Evolutionary conservation across 2,797 vertebrate genomes (phyloP), one percentile per base, ranked within the genome.

Genomic region (Acanthopagrus latus): DNA sequence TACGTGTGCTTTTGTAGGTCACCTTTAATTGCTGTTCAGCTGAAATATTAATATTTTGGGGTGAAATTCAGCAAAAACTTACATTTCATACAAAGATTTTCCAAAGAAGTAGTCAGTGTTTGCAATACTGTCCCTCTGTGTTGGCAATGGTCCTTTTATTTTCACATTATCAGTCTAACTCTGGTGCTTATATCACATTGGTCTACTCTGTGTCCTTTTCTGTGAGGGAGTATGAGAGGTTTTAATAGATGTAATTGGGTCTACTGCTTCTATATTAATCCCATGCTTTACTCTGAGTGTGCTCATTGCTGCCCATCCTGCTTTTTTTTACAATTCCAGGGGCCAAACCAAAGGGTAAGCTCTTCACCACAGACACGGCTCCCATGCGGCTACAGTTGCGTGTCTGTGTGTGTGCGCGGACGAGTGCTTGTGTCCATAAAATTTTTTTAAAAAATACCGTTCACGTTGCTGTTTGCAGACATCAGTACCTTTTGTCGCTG

Each of bases 231-330:
- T 63, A 5, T 46, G 68, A 68, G 55, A 57, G 66, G 27, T 65
- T 81, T 81, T 74, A 78, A 82, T 76, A 54, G 76, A 87, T 81
- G 56, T 73, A 80, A 84, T 60, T 76, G 56, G 60, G 82, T 79
- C 83, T 69, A 2, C 74, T 71, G 85, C 79, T 75, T 73, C 72
- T 83, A 65, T 75, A 84, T 86, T 66, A 86, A 89, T 80, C 76
- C 63, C 54, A 12, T 76, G 38, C 80, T 84, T 82, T 80, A 48
- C 82, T 74, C n/a, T 33, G 54, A 68, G 73, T 55, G 73, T 55
- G 58, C 76, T 79, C 72, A 23, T 58, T 52, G 60, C 78, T 44
- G 4, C 74, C 63, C 64, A 51, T 74, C 43, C 66, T 79, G 78
- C 68, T 69, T 67, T 27, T 67, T 27, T 50, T 73, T 63, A 80